Conservation (phyloP, 2,113 vertebrate genomes). For the Microcebus jonahi region DNA sequence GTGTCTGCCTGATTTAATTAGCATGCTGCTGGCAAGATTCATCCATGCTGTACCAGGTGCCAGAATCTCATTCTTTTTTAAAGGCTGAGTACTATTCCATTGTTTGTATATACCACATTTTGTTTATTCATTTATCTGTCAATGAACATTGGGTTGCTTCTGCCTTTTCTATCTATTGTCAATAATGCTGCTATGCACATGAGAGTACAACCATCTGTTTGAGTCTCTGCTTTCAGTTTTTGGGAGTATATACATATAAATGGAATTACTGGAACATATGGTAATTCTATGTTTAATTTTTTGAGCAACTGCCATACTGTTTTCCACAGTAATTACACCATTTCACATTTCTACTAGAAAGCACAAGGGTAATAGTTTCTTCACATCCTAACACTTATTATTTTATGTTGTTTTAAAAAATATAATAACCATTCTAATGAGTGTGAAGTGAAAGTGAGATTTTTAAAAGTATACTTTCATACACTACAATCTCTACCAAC, state of each 20-base stretch:
- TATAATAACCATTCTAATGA: neutral
- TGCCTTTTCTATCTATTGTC: neutral
- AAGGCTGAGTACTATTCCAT: neutral
- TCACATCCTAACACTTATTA: neutral
- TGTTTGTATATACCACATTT: neutral
- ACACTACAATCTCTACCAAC: neutral
- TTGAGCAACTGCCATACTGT: neutral
- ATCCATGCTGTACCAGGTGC: neutral
- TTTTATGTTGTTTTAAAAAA: neutral
- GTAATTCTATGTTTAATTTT: neutral
- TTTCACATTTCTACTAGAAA: neutral
- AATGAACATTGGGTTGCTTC: neutral
- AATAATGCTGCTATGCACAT: neutral
- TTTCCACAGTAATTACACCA: neutral
- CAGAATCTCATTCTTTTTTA: neutral
- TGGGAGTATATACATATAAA: neutral
- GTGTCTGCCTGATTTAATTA: neutral
- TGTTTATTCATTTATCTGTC: neutral
- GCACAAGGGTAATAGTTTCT: neutral
- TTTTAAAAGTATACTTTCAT: neutral
- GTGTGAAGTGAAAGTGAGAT: constrained; percentile 18
- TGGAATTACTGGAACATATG: neutral
- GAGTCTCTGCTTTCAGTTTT: neutral
- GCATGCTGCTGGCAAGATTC: neutral
- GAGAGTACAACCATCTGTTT: neutral